A percentile compares a stretch with the other conserved stretches of the same genome.
These are phyloP conservation scores for Heliconius cydno DNA, from an alignment of 2,888 invertebrate species.

Conservation along the genomic window DNA sequence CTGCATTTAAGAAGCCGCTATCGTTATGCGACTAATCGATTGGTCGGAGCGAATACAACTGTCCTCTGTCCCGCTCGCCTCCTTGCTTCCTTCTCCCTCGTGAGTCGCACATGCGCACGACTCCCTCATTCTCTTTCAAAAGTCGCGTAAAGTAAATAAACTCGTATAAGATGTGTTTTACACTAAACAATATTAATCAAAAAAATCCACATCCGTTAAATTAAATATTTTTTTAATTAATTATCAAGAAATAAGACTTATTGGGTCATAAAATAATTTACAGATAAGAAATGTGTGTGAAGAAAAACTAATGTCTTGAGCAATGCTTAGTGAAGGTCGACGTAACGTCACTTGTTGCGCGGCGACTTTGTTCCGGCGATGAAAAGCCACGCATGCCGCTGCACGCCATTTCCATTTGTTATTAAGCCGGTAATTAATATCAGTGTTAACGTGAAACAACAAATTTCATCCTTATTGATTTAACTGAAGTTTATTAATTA, in stretches of 20 bases:
- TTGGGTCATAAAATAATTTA: background rate
- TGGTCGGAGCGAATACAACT: constrained; percentile 80
- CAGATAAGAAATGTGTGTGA: constrained; percentile 6
- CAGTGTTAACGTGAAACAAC: constrained; percentile 51
- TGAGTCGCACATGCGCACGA: constrained; percentile 71
- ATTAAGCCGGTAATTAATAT: constrained; percentile 68
- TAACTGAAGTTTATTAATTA: background rate
- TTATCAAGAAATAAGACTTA: background rate
- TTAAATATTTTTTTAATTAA: background rate
- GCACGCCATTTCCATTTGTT: constrained; percentile 67
- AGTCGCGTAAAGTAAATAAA: constrained; percentile 81
- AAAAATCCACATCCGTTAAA: background rate
- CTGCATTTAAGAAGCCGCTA: constrained; percentile 84
- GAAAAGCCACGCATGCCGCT: constrained; percentile 77
- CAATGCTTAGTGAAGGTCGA: constrained; percentile 56
- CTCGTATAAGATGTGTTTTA: constrained; percentile 74
- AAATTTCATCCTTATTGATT: constrained; percentile 22
- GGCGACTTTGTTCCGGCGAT: constrained; percentile 73
- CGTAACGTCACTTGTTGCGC: constrained; percentile 79
- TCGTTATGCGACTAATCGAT: constrained; percentile 84
- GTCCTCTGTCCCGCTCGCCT: constrained; percentile 67
- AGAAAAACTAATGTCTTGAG: constrained; percentile 55
- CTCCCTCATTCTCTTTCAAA: constrained; percentile 69
- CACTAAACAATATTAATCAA: constrained; percentile 49
- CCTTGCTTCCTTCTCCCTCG: constrained; percentile 63